Percentiles rank a stretch among this genome's conserved stretches.
Conservation (phyloP, 2,797 vertebrate genomes). For the Cephalopachus bancanus region DNA sequence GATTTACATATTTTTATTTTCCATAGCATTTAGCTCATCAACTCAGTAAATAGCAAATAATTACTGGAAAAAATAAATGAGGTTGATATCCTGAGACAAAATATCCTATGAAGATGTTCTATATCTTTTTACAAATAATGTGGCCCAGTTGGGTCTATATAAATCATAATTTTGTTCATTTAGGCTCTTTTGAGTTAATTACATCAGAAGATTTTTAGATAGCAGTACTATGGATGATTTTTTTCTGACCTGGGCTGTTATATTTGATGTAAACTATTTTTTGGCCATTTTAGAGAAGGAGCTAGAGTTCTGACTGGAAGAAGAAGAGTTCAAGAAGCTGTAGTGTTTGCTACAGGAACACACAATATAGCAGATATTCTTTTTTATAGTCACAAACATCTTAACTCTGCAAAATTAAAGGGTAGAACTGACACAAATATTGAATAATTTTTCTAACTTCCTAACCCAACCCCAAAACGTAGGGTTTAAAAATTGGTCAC, state of each 20-base stretch:
- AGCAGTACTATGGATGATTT: background rate
- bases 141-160: background rate
- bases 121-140: background rate
- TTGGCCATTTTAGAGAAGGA: background rate
- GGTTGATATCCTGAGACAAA: background rate
- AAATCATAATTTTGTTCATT: background rate
- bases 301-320: background rate
- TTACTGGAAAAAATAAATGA: background rate
- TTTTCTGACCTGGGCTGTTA: background rate
- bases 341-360: background rate
- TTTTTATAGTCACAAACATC: slow-evolving; percentile 68
- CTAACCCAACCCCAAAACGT: slow-evolving; percentile 80
- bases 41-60: background rate
- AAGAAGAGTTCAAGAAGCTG: background rate
- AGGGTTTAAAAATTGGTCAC: slow-evolving; percentile 61
- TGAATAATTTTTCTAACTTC: slow-evolving; percentile 81
- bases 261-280: slow-evolving; percentile 31
- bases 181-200: background rate
- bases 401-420: slow-evolving; percentile 84
- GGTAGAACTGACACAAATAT: slow-evolving; percentile 80
- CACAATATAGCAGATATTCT: background rate
- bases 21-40: background rate
- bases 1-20: background rate
- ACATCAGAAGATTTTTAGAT: background rate
- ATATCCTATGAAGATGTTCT: background rate